Evolutionary conservation across 2,888 invertebrate genomes (phyloP), one percentile per base, ranked within the genome.

Genomic region (Caenorhabditis angaria): DNA sequence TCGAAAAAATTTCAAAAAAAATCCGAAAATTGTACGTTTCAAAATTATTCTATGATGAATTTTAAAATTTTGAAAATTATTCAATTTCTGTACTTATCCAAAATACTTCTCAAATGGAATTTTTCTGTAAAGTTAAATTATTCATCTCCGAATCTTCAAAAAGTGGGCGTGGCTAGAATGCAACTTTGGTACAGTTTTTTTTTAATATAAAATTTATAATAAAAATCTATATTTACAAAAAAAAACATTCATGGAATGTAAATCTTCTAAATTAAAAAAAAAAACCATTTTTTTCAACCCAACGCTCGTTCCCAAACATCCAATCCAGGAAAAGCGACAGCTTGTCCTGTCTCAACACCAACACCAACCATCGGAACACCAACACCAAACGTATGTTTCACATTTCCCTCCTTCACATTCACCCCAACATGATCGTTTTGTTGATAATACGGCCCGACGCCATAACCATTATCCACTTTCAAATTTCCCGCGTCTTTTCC

Each of bases 381-480:
- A 20, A 79, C 78, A 47, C 81, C 81, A n/a, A 79, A 79, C 10
- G 65, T 79, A 64, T 81, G 76, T 14, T 56, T 22, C 1, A 81
- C 77, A 24, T 79, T 67, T 29, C 81, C 81, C 1, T 61, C 41
- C 41, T 70, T 69, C 57, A 71, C 74, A 51, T 79, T 72, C 12
- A 81, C 81, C 12, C 81, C 81, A n/a, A 81, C 79, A 61, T 81
- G 81, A 51, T 81, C 78, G 58, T 81, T 81, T 50, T 76, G 76
- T 22, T 74, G 76, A 61, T 77, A 81, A 63, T 81, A 81, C 12
- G 75, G 74, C 8, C 81, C 81, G 50, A 81, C 81, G 12, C 72
- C 70, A 58, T 80, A 80, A n/a, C 80, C 80, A 32, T 80, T 80
- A 60, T 80, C 80, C 3, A 80, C 77, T 62, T 72, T 77, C 55